Conservation (phyloP, 2,888 invertebrate species). For the Siphlonurus alternatus region DNA sequence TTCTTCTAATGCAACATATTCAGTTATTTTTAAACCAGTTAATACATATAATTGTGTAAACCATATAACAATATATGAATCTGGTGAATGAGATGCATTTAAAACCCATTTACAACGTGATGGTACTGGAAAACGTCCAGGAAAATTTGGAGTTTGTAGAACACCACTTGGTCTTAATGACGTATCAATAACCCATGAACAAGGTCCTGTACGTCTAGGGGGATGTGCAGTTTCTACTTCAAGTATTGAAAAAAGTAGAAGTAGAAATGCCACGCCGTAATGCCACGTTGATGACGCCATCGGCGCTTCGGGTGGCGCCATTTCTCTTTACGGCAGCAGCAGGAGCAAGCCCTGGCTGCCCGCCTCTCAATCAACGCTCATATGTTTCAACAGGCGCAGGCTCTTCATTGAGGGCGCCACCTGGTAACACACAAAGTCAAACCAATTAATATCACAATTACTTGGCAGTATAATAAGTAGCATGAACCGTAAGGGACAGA, state of each 20-base stretch:
- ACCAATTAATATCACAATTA: no score
- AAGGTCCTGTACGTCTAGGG: neutral
- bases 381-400: no score
- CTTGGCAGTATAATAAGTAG: no score
- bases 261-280: neutral
- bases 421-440: no score
- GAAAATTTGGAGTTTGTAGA: neutral
- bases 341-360: neutral
- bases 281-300: neutral
- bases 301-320: neutral
- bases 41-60: neutral
- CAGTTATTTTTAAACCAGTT: neutral
- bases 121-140: neutral
- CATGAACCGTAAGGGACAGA: no score
- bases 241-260: neutral
- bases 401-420: no score
- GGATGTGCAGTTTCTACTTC: neutral
- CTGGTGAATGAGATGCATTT: conserved; percentile 1
- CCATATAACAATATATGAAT: neutral
- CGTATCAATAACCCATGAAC: neutral
- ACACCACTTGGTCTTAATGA: neutral
- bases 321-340: neutral
- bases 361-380: neutral
- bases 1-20: neutral
- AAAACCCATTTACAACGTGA: neutral